Evolutionary conservation across 2,113 vertebrate genomes (phyloP).

Genomic region (Chauna torquata): DNA sequence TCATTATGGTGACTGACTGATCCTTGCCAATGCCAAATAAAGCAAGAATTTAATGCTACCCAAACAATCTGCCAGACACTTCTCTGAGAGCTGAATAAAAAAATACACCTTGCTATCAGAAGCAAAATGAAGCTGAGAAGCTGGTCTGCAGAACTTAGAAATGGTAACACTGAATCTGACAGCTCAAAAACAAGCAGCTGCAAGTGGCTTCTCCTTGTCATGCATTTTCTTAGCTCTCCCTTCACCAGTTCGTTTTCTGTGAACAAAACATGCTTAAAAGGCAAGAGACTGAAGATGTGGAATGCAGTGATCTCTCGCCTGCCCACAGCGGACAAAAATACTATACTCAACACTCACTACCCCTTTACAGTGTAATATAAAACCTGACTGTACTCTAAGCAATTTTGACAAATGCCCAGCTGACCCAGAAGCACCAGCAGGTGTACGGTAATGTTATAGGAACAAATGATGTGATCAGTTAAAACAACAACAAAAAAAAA

Average conservation of each 20-base stretch:
- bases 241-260: background rate
- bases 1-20: background rate
- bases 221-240: background rate
- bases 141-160: background rate
- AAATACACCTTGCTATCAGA: background rate
- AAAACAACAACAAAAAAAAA: background rate
- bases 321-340: background rate
- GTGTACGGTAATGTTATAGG: background rate
- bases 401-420: background rate
- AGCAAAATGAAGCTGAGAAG: background rate
- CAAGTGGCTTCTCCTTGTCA: background rate
- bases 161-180: background rate
- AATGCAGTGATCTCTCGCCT: background rate
- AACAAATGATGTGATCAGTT: background rate
- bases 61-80: background rate
- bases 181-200: background rate
- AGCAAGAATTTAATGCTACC: background rate
- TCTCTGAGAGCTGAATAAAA: background rate
- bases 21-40: background rate
- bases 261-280: background rate
- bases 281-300: background rate
- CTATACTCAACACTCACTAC: background rate
- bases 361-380: fast-evolving
- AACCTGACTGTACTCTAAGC: background rate
- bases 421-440: background rate